These are phyloP conservation scores for Orthosia gothica DNA, from an alignment of 2,888 invertebrate species.

Conservation along the genomic window DNA sequence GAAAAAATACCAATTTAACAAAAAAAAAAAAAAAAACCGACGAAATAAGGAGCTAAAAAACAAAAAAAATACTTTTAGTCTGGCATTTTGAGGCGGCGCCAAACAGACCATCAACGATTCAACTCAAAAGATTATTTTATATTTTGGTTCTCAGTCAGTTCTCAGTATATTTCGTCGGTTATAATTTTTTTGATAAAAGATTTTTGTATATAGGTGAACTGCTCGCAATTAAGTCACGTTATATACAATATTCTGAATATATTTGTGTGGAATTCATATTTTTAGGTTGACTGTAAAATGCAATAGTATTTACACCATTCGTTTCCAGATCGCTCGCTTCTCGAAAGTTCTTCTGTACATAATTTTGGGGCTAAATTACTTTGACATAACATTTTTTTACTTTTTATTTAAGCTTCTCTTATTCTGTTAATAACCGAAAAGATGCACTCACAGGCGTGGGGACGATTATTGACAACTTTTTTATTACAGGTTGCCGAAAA, in stretches of 20 bases:
- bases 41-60: too few relatives aligned
- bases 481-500: conserved; percentile 83
- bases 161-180: too few relatives aligned
- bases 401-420: conserved; percentile 74
- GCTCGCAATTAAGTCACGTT: too few relatives aligned
- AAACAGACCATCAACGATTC: too few relatives aligned
- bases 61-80: too few relatives aligned
- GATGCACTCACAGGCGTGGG: conserved; percentile 68
- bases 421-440: conserved; percentile 65
- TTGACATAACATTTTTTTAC: conserved; percentile 53
- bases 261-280: background rate
- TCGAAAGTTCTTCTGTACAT: conserved; percentile 34
- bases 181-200: too few relatives aligned
- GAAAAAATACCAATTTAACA: too few relatives aligned
- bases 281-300: background rate
- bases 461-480: conserved; percentile 75
- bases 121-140: too few relatives aligned
- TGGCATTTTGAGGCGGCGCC: too few relatives aligned
- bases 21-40: too few relatives aligned
- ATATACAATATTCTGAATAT: background rate
- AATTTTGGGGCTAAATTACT: conserved; percentile 23
- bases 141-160: too few relatives aligned
- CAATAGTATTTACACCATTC: conserved; percentile 14
- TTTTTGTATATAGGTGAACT: too few relatives aligned
- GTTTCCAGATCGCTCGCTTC: conserved; percentile 2